phyloP scores from a whole-genome alignment of 1,140 invertebrate genomes.

The Vollenhovia emeryi region DNA sequence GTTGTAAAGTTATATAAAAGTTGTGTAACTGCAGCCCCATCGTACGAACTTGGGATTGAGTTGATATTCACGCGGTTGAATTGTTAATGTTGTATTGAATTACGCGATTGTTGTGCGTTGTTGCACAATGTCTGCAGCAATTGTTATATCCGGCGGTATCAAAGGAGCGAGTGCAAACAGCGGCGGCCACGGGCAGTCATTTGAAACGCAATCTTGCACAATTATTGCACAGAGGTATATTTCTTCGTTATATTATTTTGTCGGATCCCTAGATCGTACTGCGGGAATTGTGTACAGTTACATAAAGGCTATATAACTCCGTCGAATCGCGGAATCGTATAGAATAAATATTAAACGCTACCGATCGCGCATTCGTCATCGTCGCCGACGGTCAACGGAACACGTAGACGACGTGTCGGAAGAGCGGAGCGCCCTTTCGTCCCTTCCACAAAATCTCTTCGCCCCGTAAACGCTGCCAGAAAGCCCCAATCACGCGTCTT shows the following conservation, averaged over 20 bases:
- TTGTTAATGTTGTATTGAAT: conserved; percentile 20
- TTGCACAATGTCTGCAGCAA: not conserved
- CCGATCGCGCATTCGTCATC: not conserved
- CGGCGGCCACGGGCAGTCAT: not conserved
- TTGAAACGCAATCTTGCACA: conserved; percentile 18
- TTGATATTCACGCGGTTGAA: not conserved
- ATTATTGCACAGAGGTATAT: not conserved
- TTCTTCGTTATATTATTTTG: conserved; percentile 3
- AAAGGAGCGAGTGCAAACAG: not conserved
- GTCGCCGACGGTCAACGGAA: not conserved
- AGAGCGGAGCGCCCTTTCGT: conserved; percentile 32
- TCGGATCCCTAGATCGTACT: not conserved
- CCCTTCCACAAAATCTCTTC: conserved; percentile 39
- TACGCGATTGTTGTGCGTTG: not conserved
- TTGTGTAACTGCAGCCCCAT: conserved; percentile 11
- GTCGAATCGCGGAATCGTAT: not conserved
- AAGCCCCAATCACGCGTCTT: conserved; percentile 63
- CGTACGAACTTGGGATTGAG: not conserved
- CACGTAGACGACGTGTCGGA: conserved; percentile 7
- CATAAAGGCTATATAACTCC: conserved; percentile 8
- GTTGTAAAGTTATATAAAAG: conserved; percentile 22
- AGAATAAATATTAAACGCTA: conserved; percentile 21
- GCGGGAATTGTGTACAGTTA: conserved; percentile 8
- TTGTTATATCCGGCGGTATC: not conserved
- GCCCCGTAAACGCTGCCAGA: conserved; percentile 63